phyloP scores from a whole-genome alignment of 2,113 vertebrate species.

The Coptodon rendalli region DNA sequence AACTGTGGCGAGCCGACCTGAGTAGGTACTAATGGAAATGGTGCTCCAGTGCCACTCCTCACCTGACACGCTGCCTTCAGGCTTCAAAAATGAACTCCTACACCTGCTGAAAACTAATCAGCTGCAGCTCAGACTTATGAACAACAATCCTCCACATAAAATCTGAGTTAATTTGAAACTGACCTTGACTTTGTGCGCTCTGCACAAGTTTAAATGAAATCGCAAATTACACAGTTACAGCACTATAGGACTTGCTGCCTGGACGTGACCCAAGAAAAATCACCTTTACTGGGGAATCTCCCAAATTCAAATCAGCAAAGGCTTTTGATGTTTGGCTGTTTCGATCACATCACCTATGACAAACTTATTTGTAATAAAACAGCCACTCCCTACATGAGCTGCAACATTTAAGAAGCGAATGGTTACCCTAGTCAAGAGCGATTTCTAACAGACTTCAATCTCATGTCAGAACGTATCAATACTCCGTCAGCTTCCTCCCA shows the following conservation, averaged over 20 bases:
- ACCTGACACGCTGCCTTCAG: background rate
- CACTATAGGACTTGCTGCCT: background rate
- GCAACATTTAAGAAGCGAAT: accelerated
- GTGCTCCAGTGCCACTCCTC: background rate
- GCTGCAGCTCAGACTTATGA: background rate
- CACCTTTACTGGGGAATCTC: background rate
- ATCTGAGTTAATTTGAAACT: background rate
- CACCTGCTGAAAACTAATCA: background rate
- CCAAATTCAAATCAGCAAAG: background rate
- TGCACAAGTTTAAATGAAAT: accelerated
- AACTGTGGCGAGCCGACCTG: accelerated
- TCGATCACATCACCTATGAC: background rate
- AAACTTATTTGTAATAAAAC: background rate
- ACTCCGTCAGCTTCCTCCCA: background rate
- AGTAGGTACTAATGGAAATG: background rate
- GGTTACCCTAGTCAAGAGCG: background rate
- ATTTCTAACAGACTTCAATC: background rate
- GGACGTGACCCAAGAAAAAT: background rate
- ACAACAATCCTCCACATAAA: background rate
- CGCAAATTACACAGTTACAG: background rate
- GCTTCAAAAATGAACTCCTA: background rate
- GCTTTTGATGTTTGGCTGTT: background rate
- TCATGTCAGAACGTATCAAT: background rate
- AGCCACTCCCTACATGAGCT: background rate
- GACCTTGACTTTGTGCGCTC: background rate